A percentile compares a stretch with the other conserved stretches of the same genome.
Evolutionary conservation across 2,888 invertebrate species (phyloP).

Genomic region (Euplexia lucipara): DNA sequence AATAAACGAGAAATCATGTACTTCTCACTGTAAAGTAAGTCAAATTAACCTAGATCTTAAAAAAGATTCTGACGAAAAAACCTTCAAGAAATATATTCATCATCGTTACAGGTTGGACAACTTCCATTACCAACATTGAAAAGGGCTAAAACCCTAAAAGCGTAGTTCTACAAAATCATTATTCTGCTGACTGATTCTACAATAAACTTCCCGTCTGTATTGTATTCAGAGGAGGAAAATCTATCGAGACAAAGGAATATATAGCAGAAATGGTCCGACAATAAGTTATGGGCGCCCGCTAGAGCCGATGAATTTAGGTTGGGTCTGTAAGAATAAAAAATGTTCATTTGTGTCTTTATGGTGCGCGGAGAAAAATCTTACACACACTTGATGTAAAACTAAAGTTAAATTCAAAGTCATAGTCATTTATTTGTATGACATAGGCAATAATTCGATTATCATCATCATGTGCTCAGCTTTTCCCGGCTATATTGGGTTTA

Average conservation of each 20-base stretch:
- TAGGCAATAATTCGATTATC: no score
- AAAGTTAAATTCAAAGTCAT: conserved; percentile 24
- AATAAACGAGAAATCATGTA: no score
- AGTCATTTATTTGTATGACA: no score
- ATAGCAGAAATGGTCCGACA: conserved; percentile 49
- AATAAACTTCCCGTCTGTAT: conserved; percentile 56
- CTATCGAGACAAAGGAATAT: conserved; percentile 62
- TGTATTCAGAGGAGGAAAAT: conserved; percentile 57
- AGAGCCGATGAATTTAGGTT: conserved; percentile 60
- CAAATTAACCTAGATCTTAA: no score
- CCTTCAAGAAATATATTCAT: background rate
- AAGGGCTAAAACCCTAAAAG: conserved; percentile 18
- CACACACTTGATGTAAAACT: conserved; percentile 36
- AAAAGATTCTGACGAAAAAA: background rate
- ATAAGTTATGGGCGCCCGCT: conserved; percentile 58
- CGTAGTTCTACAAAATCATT: conserved; percentile 38
- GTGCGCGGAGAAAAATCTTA: conserved; percentile 42
- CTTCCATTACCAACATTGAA: conserved; percentile 4
- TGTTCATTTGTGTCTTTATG: conserved; percentile 51
- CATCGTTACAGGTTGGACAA: conserved; percentile 15
- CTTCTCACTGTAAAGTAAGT: no score
- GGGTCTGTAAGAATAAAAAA: conserved; percentile 57
- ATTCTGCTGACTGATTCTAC: conserved; percentile 44
- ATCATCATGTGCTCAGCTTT: no score
- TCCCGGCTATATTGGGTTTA: no score